Percentiles rank a stretch among this genome's conserved stretches.
Evolutionary conservation across 2,888 invertebrate species (phyloP).

Genomic region (Beris morrisii): DNA sequence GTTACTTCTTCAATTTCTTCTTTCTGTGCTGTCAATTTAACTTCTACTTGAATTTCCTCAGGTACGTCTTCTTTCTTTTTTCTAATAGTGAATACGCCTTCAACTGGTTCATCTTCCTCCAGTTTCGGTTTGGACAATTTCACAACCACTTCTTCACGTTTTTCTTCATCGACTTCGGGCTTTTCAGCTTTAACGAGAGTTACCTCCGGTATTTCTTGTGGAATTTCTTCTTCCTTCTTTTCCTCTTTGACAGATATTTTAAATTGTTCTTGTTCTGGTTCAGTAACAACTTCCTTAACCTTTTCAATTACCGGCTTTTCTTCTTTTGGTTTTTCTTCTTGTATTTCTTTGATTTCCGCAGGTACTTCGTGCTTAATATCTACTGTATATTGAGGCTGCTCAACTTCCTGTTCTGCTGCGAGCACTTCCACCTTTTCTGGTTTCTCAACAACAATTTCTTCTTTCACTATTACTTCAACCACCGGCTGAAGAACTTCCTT

Average conservation of each 20-base stretch:
- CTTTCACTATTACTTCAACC: conserved; percentile 29
- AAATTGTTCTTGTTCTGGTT: conserved; percentile 30
- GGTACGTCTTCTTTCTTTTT: conserved; percentile 38
- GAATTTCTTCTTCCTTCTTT: conserved; percentile 43
- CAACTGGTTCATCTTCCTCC: conserved; percentile 38
- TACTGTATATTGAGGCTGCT: too few species aligned
- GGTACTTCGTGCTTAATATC: conserved; percentile 50
- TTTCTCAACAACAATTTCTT: conserved; percentile 46
- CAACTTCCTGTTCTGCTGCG: too few species aligned
- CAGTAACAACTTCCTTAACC: conserved; percentile 32
- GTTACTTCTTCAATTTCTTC: conserved; percentile 44
- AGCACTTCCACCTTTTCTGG: conserved; percentile 43
- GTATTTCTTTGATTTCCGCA: conserved; percentile 33
- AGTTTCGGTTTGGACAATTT: conserved; percentile 45
- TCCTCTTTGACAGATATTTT: conserved; percentile 45
- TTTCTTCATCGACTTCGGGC: conserved; percentile 43
- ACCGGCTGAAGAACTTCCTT: not conserved
- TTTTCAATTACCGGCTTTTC: conserved; percentile 48
- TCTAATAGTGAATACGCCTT: conserved; percentile 3
- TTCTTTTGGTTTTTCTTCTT: conserved; percentile 47
- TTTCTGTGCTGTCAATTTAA: conserved; percentile 33
- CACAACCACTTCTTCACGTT: conserved; percentile 44
- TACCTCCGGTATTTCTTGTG: conserved; percentile 44
- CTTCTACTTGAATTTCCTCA: conserved; percentile 15
- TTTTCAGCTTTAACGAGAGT: conserved; percentile 38